A percentile compares a stretch with the other conserved stretches of the same genome.
phyloP scores from a whole-genome alignment of 1,140 invertebrate genomes.

The Theocolax elegans region DNA sequence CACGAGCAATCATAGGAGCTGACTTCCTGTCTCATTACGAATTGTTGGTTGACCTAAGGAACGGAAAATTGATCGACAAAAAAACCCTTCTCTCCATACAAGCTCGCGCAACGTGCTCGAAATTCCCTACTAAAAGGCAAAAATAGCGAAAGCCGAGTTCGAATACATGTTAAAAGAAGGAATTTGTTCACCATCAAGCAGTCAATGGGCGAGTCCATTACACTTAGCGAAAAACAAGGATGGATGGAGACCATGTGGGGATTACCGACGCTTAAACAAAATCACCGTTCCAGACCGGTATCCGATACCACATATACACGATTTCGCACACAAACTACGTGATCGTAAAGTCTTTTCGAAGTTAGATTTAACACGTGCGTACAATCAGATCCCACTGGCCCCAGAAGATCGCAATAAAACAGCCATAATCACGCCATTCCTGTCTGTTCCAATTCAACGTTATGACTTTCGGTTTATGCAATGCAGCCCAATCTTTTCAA shows the following conservation, averaged over 20 bases:
- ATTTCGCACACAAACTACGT: constrained; percentile 54
- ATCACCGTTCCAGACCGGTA: constrained; percentile 61
- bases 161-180: too few relatives aligned
- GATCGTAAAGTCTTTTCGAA: constrained; percentile 10
- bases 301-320: constrained; percentile 54
- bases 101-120: too few relatives aligned
- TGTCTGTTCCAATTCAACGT: too few relatives aligned
- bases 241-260: constrained; percentile 55
- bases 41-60: too few relatives aligned
- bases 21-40: too few relatives aligned
- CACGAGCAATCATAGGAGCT: too few relatives aligned
- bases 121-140: too few relatives aligned
- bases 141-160: too few relatives aligned
- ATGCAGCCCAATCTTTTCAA: neutral
- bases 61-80: too few relatives aligned
- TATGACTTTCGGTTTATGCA: neutral
- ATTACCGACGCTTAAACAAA: constrained; percentile 60
- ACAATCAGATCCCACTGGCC: constrained; percentile 60
- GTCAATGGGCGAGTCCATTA: constrained; percentile 41
- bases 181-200: too few relatives aligned
- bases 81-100: too few relatives aligned
- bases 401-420: constrained; percentile 47
- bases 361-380: constrained; percentile 64
- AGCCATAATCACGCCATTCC: constrained; percentile 32
- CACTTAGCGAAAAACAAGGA: constrained; percentile 58